Percentiles rank a stretch among this genome's conserved stretches.
These are phyloP conservation scores for Halictus rubicundus DNA, from an alignment of 1,140 invertebrate genomes.

Conservation along the genomic window DNA sequence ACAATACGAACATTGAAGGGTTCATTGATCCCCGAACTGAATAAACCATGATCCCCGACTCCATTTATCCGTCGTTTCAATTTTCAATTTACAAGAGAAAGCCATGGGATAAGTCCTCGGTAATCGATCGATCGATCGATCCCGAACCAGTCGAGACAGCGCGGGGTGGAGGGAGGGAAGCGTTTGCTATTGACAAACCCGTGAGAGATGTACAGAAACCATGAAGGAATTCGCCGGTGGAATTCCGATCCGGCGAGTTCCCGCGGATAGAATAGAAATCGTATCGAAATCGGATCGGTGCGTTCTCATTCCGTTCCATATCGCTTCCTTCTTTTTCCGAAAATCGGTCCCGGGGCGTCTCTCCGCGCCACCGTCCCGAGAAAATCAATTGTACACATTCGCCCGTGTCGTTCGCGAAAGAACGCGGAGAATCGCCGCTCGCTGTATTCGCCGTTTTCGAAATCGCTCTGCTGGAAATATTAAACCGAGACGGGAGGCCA, in stretches of 20 bases:
- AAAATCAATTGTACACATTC: constrained; percentile 14
- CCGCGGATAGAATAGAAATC: constrained; percentile 52
- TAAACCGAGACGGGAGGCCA: not conserved
- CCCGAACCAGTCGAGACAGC: too few relatives aligned
- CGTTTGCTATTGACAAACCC: too few relatives aligned
- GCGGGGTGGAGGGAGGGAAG: too few relatives aligned
- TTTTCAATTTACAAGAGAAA: too few relatives aligned
- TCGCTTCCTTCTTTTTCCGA: constrained; percentile 14
- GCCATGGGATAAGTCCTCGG: too few relatives aligned
- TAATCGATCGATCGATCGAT: too few relatives aligned
- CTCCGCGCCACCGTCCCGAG: not conserved
- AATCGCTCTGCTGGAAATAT: constrained; percentile 3
- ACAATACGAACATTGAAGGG: too few relatives aligned
- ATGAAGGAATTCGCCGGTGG: not conserved
- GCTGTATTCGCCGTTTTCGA: constrained; percentile 7
- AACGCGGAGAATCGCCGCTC: not conserved
- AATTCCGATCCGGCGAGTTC: constrained; percentile 13
- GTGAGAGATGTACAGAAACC: too few relatives aligned
- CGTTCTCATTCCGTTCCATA: constrained; percentile 26
- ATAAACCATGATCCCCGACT: too few relatives aligned
- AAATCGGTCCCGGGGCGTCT: not conserved
- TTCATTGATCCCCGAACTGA: too few relatives aligned
- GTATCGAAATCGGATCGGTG: constrained; percentile 49
- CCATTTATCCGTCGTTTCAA: too few relatives aligned
- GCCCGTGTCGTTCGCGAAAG: not conserved